Evolutionary conservation across 1,140 invertebrate genomes (phyloP), one percentile per base, ranked within the genome.

Genomic region (Belonocnema kinseyi): DNA sequence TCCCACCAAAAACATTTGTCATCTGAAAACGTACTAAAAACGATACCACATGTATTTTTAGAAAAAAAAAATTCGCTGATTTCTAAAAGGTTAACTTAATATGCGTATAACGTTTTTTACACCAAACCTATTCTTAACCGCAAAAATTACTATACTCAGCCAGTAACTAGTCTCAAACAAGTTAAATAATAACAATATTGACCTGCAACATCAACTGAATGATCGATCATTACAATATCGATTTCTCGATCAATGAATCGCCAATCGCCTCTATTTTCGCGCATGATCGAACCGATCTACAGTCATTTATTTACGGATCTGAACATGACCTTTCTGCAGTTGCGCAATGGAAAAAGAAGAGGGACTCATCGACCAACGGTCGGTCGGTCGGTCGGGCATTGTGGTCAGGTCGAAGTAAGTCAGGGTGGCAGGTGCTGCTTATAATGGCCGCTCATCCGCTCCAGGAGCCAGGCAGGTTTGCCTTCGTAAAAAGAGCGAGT

Each of bases 391-490:
- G 72, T 19, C 74, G 50, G 66, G 85, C 78, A 84, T 87, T 83
- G 86, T 87, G 84, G 84, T 84, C 80, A 84, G 81, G 83, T 86
- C 83, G 84, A 75, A 83, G 77, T 77, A 75, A 83, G 77, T 77
- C 81, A 86, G 81, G 80, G 82, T 88, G 87, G 90, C 90, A 90
- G 88, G 89, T 90, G 90, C 85, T 88, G 80, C 77, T 76, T 77
- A 84, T 88, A 91, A 91, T 90, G 87, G 88, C 88, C 85, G 88
- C 83, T 85, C 82, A 84, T 87, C 85, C 83, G 72, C 77, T 73
- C 50, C 72, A 50, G 14, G 72, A 74, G 76, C 71, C 72, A 73
- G 54, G 74, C 83, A 85, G 85, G 80, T 83, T 83, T 46, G 76
- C 82, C 75, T 80, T 77, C 77, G 72, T 72, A 86, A 83, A 80